Percentiles rank a stretch among this genome's conserved stretches.
These are phyloP conservation scores for Cyclura pinguis DNA, from an alignment of 2,797 vertebrate species.

Conservation along the genomic window DNA sequence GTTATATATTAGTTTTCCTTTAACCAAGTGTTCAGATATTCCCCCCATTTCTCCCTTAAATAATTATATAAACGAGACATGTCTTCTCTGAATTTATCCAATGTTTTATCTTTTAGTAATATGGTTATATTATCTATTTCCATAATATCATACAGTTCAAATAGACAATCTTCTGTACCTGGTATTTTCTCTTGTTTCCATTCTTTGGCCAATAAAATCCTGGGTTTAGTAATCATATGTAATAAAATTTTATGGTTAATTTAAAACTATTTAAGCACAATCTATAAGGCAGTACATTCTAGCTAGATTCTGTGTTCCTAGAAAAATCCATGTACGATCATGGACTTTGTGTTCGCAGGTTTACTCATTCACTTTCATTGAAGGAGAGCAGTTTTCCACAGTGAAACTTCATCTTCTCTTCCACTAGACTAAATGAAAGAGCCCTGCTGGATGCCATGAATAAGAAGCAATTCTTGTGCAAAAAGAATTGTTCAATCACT, in stretches of 20 bases:
- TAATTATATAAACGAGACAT: no score
- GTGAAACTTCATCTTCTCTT: not conserved
- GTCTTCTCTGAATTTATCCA: no score
- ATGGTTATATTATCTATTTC: no score
- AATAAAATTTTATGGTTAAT: not conserved
- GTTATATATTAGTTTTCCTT: no score
- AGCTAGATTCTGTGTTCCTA: not conserved
- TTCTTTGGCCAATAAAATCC: no score
- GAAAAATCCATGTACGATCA: not conserved
- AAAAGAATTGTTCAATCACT: not conserved
- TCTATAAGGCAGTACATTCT: not conserved
- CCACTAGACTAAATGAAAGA: not conserved
- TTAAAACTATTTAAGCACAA: not conserved
- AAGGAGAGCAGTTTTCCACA: not conserved
- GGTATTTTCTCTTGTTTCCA: no score
- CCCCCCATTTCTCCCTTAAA: no score
- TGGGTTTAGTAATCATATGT: no score
- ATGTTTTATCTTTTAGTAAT: no score
- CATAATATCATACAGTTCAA: no score
- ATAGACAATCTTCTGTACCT: no score
- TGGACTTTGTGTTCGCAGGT: not conserved
- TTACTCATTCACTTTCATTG: not conserved
- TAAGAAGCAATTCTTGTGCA: not conserved
- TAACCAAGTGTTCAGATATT: no score
- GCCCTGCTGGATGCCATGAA: not conserved